These are phyloP conservation scores for Brotogeris chrysoptera DNA, from an alignment of 2,797 vertebrate genomes.

Conservation along the genomic window DNA sequence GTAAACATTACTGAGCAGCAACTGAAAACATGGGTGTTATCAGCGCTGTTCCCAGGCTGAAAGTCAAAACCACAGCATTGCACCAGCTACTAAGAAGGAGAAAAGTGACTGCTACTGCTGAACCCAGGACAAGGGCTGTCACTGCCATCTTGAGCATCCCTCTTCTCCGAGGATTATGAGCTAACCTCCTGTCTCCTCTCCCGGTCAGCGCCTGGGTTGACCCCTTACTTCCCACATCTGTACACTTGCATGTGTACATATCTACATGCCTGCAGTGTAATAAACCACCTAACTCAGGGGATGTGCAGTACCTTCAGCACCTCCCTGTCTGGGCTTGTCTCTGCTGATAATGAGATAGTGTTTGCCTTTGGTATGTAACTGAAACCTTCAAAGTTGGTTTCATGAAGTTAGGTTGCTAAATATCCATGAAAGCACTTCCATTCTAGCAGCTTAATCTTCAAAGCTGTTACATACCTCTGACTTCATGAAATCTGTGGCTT, in stretches of 20 bases:
- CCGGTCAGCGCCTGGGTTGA: accelerated
- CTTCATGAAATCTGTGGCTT: not conserved
- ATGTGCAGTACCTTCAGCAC: not conserved
- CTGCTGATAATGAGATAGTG: not conserved
- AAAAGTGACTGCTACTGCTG: too few species aligned
- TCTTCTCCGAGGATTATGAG: not conserved
- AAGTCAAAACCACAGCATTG: too few species aligned
- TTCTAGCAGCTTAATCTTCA: not conserved
- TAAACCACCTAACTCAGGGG: not conserved
- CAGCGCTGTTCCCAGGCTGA: accelerated
- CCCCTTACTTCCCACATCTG: accelerated
- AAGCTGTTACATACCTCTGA: not conserved
- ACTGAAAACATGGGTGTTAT: too few species aligned
- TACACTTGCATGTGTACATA: not conserved
- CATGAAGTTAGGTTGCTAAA: not conserved
- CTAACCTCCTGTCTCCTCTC: not conserved
- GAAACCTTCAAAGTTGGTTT: not conserved
- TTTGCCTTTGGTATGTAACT: not conserved
- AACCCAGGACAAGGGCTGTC: not conserved
- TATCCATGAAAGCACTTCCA: not conserved
- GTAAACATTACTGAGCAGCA: too few species aligned
- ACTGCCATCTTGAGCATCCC: not conserved
- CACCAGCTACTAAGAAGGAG: too few species aligned
- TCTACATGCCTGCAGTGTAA: not conserved
- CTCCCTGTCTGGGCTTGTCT: not conserved